Evolutionary conservation across 1,140 invertebrate species (phyloP), one percentile per base, ranked within the genome.

Genomic region (Homalodisca vitripennis): DNA sequence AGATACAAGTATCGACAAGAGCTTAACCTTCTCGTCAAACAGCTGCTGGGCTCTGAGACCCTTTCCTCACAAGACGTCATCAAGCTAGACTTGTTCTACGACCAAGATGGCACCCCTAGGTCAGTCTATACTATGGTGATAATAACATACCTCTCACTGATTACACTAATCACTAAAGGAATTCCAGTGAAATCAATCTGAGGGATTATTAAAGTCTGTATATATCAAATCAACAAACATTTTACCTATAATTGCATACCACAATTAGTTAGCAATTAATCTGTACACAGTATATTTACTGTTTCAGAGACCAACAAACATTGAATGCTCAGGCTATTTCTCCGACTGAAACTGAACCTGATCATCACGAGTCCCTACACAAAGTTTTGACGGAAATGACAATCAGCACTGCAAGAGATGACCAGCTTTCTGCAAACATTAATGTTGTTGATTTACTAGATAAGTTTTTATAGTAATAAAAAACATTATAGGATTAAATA

Each of bases 1-100:
- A 6, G 24, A 10, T 22, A 60, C 22, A 13, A 27, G 14, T 74
- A 71, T 63, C 68, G 68, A 46, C 70, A 74, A 41, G 75, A 76
- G 32, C 69, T 76, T 24, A 74, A 75, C 51, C 57, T 76, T 1
- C 68, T 76, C 32, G 70, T 75, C 14, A 68, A 72, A 10, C 75
- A 76, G 47, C 55, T 76, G 41, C 46, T 71, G 53, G 74, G 72
- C 47, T 60, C 48, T 29, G 47, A 48, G 24, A 46, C 57, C 17
- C 55, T 27, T n/a, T 22, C 12, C 57, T 34, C 22, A 14, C 41
- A 67, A 2, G 68, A 69, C 14, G 26, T 62, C 3, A 46, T 69
- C 34, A 41, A 32, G 17, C 68, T 69, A n/a, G 62, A 69, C 57
- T 17, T 69, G 22, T 69, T 69, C 31, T 60, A 62, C 13, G 29